Conservation (phyloP, 2,113 vertebrate genomes). For the Chaetura pelagica region DNA sequence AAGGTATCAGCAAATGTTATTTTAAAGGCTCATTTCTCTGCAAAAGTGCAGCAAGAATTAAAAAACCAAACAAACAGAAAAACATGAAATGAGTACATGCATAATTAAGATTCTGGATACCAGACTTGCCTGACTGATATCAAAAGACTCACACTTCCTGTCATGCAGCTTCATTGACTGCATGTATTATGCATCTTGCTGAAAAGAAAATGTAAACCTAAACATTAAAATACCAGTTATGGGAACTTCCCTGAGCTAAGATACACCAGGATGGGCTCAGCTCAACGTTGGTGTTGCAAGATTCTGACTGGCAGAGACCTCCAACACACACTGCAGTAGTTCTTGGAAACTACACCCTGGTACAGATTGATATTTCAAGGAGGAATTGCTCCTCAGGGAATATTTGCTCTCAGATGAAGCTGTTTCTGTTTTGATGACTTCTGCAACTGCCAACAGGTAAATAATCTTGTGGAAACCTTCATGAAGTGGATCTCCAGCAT, state of each 20-base stretch:
- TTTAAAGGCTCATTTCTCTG: not conserved
- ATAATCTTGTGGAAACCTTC: not conserved
- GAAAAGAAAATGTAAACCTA: constrained; percentile 23
- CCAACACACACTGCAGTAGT: not conserved
- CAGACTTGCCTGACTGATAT: not conserved
- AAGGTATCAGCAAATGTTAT: not conserved
- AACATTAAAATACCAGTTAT: not conserved
- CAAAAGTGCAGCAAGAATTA: not conserved
- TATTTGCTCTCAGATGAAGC: not conserved
- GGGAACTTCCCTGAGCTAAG: not conserved
- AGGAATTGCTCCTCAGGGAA: not conserved
- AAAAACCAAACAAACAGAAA: not conserved
- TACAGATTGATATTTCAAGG: not conserved
- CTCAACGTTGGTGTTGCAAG: not conserved
- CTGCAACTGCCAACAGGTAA: not conserved
- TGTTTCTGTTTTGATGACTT: not conserved
- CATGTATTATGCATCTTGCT: not conserved
- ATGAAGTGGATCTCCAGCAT: not conserved
- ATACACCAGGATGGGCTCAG: not conserved
- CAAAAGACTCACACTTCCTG: constrained; percentile 21
- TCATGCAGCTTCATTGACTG: not conserved
- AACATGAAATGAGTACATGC: not conserved
- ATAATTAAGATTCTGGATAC: not conserved
- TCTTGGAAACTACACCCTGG: not conserved
- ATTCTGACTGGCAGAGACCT: not conserved